Conservation (phyloP, 2,113 vertebrate genomes). For the Peucedramus taeniatus region DNA sequence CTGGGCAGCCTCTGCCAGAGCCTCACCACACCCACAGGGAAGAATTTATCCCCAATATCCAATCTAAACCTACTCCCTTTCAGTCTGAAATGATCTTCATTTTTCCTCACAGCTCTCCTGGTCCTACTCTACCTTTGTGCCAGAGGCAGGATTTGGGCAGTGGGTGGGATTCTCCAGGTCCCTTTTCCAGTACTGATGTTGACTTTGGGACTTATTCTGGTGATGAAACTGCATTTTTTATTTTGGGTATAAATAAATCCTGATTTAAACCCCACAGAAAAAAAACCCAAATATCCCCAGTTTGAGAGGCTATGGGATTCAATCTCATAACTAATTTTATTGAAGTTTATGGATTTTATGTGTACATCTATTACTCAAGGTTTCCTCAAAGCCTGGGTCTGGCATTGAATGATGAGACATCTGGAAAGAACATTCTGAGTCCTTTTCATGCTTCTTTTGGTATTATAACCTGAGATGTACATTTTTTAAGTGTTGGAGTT, state of each 20-base stretch:
- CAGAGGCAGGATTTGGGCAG: neutral
- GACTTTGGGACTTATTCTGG: neutral
- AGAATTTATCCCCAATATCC: neutral
- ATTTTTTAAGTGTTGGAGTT: neutral
- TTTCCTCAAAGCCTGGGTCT: neutral
- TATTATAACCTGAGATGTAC: neutral
- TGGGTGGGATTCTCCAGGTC: neutral
- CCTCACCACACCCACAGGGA: neutral
- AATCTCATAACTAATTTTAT: neutral
- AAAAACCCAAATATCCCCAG: neutral
- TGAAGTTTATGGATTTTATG: neutral
- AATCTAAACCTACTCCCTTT: neutral
- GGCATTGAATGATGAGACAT: neutral
- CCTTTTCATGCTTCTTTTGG: neutral
- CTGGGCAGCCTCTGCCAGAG: neutral
- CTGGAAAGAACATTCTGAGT: neutral
- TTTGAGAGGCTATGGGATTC: neutral
- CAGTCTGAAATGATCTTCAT: neutral
- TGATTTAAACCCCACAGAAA: neutral
- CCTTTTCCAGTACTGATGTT: neutral
- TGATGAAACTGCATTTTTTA: neutral
- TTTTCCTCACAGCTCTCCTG: neutral
- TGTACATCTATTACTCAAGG: neutral
- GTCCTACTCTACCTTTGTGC: neutral
- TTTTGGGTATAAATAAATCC: neutral